phyloP scores from a whole-genome alignment of 2,113 vertebrate genomes.

The Podarcis raffonei region DNA sequence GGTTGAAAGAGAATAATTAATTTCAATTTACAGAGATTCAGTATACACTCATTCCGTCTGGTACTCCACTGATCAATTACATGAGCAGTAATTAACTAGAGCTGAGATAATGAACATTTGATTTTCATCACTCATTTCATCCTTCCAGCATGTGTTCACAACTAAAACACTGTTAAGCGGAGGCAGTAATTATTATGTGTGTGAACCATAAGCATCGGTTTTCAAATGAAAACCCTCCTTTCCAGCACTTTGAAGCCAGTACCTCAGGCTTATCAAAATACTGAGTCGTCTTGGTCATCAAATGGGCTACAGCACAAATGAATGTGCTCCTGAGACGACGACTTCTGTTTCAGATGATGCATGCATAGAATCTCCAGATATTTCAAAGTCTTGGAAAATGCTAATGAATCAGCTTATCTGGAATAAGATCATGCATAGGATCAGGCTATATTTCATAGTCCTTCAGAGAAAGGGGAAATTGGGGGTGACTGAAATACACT shows the following conservation, averaged over 20 bases:
- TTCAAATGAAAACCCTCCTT: not conserved
- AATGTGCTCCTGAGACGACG: not conserved
- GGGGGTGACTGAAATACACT: not conserved
- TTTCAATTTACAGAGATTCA: not conserved
- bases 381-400: not conserved
- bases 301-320: not conserved
- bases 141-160: not conserved
- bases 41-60: not conserved
- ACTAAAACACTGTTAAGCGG: not conserved
- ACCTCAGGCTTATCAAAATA: not conserved
- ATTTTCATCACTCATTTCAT: conserved; percentile 2
- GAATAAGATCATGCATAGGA: not conserved
- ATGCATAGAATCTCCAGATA: not conserved
- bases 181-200: not conserved
- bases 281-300: not conserved
- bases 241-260: not conserved
- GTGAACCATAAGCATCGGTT: not conserved
- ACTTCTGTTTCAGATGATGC: not conserved
- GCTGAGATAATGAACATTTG: not conserved
- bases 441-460: not conserved
- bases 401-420: not conserved
- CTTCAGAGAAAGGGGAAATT: not conserved
- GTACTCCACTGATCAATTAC: conserved; percentile 2
- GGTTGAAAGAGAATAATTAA: not conserved
- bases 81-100: not conserved